Percentiles rank a stretch among this genome's conserved stretches.
Evolutionary conservation across 2,888 invertebrate species (phyloP).

Genomic region (Callinectes sapidus): DNA sequence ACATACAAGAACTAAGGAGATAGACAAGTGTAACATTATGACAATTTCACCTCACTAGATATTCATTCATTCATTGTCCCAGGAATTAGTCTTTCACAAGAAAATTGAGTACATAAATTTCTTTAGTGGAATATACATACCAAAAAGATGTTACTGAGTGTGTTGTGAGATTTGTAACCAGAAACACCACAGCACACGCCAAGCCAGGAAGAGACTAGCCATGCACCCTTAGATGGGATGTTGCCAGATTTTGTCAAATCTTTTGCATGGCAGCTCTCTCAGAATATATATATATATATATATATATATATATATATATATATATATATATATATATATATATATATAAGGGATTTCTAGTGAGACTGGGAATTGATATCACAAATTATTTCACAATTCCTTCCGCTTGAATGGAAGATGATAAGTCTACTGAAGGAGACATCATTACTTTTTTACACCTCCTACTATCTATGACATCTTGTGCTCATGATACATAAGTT

Average conservation of each 20-base stretch:
- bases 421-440: neutral
- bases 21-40: neutral
- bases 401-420: neutral
- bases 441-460: neutral
- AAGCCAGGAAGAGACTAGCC: neutral
- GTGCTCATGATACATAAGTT: neutral
- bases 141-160: neutral
- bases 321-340: no score
- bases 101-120: neutral
- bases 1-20: neutral
- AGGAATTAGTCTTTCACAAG: neutral
- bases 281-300: no score
- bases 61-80: neutral
- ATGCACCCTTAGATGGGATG: neutral
- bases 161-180: neutral
- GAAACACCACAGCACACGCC: neutral
- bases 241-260: neutral
- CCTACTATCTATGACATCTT: neutral
- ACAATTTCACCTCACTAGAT: neutral
- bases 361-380: neutral
- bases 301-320: no score
- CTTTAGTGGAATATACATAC: neutral
- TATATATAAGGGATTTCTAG: neutral
- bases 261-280: neutral
- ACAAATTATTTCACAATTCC: neutral